Evolutionary conservation across 2,888 invertebrate genomes (phyloP), one percentile per base, ranked within the genome.

Genomic region (Salticus scenicus): DNA sequence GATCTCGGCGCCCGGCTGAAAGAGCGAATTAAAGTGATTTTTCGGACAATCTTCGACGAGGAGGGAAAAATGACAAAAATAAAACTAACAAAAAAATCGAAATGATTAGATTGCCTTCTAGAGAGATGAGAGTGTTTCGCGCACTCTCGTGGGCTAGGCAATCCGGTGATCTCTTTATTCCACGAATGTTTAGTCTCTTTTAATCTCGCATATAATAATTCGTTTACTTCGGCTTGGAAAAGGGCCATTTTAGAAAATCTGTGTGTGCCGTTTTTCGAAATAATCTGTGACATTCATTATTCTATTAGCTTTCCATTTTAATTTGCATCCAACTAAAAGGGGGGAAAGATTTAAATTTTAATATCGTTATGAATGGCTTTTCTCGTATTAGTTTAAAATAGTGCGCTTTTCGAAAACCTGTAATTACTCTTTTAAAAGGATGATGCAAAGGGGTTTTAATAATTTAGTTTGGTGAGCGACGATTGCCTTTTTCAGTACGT

Each of bases 21-120:
- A 84, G 76, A 84, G 83, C 77, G 83, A 84, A 84, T 84, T 84
- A 84, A 84, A 84, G 83, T 84, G 83, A 84, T 84, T 84, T 84
- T 84, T 84, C 83, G 83, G 83, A 84, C 83, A 73, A 77, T 83
- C 83, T 77, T 72, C 66, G 73, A 31, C 67, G 41, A 78, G 28
- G 27, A 33, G 69, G 75, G 31, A 64, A 41, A 20, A 10, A 17
- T 14, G 64, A 47, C 70, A 66, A 51, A 76, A 83, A 84, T 77
- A 84, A 67, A 73, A 77, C 67, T 72, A 77, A 47, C 4, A 57
- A 57, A 57, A 57, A 24, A 24, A 17, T 20, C 57, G 73, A 73
- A 84, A 77, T 84, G 33, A 84, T 84, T 84, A 84, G 83, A 84
- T 84, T 84, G 72, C 73, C 42, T 73, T 67, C 47, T 73, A 7